Conservation (phyloP, 2,797 vertebrate genomes). For the Eulemur rubriventer region DNA sequence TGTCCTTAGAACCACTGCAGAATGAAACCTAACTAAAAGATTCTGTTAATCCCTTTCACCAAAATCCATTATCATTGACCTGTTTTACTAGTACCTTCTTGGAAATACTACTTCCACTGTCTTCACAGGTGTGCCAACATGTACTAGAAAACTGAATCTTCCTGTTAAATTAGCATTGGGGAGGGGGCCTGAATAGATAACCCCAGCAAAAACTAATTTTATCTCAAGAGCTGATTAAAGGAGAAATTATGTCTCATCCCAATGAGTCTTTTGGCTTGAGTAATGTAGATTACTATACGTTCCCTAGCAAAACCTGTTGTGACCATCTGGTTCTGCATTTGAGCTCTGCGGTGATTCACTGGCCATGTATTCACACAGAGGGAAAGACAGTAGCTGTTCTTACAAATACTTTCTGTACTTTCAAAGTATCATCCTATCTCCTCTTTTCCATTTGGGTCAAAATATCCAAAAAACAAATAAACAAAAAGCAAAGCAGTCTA, state of each 20-base stretch:
- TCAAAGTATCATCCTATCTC: background rate
- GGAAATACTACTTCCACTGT: background rate
- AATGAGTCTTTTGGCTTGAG: background rate
- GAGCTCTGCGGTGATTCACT: background rate
- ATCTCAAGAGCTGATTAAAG: background rate
- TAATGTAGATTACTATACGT: background rate
- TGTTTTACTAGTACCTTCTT: conserved; percentile 18
- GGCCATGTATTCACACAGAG: background rate
- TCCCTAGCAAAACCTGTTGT: background rate
- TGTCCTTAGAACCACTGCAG: conserved; percentile 52
- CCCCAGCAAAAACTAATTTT: conserved; percentile 4
- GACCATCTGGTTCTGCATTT: background rate
- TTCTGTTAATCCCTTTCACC: background rate
- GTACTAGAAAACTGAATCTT: conserved; percentile 29
- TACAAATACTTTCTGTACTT: background rate
- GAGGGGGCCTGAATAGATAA: background rate
- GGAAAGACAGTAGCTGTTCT: background rate
- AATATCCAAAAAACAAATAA: background rate
- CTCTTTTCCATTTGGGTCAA: background rate
- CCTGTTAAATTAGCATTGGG: background rate
- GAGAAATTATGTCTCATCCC: background rate
- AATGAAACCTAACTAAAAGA: conserved; percentile 8
- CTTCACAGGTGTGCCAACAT: background rate
- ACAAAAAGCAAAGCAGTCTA: background rate
- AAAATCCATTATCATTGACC: background rate